Evolutionary conservation across 2,797 vertebrate species (phyloP).

Genomic region (Loris lydekkerianus): DNA sequence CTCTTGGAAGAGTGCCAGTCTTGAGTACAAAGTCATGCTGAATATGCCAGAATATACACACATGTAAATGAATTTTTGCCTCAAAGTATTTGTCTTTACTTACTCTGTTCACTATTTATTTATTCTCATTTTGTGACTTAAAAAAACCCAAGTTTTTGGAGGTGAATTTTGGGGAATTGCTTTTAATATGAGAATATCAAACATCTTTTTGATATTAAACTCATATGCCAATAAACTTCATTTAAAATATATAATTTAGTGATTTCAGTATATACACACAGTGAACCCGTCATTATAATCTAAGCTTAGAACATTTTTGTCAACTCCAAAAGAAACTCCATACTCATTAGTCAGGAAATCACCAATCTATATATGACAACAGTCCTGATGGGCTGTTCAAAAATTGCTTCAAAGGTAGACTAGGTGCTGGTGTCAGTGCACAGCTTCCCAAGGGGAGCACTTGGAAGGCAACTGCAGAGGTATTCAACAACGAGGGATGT

Average conservation of each 20-base stretch:
- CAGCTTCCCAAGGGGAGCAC: too few species aligned
- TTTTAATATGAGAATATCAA: neutral
- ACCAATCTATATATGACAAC: too few species aligned
- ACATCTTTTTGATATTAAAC: neutral
- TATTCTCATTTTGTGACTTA: slow-evolving; percentile 30
- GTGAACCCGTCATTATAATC: neutral
- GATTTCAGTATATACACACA: neutral
- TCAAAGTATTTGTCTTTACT: neutral
- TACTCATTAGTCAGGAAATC: neutral
- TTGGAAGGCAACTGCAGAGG: too few species aligned
- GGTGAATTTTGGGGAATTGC: neutral
- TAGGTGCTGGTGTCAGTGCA: too few species aligned
- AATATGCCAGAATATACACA: neutral
- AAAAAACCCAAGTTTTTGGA: slow-evolving; percentile 7
- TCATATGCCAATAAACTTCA: neutral
- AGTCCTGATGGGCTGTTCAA: too few species aligned
- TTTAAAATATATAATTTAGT: neutral
- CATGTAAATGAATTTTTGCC: neutral
- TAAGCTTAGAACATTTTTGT: neutral
- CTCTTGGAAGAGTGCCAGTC: neutral
- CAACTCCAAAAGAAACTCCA: neutral
- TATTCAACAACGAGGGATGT: too few species aligned
- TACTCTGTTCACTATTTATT: neutral
- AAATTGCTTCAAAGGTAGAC: too few species aligned
- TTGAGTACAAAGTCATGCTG: neutral